Conservation (phyloP, 2,113 vertebrate species). For the Euleptes europaea region DNA sequence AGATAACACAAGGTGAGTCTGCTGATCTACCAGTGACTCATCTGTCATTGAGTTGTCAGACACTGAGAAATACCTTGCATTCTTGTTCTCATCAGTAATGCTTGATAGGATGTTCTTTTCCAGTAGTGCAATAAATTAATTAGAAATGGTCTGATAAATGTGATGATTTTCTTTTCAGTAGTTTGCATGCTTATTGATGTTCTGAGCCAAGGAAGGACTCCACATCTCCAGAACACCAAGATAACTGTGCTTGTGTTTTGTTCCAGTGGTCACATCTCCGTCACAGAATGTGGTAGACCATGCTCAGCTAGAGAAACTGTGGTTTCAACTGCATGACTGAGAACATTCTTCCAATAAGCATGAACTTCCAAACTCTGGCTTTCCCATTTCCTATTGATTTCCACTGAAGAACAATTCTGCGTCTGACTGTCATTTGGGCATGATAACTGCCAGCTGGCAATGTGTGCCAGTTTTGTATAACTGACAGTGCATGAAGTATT, state of each 20-base stretch:
- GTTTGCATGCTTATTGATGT: background rate
- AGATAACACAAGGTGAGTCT: too few species aligned
- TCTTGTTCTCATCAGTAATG: too few species aligned
- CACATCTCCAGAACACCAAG: background rate
- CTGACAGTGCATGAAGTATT: too few species aligned
- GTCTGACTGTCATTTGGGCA: background rate
- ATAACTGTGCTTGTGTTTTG: background rate
- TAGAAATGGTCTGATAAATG: too few species aligned
- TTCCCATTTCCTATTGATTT: background rate
- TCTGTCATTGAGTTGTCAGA: too few species aligned
- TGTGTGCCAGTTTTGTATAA: too few species aligned
- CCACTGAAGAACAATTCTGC: background rate
- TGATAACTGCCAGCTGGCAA: too few species aligned
- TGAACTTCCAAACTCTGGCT: background rate
- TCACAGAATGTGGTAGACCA: background rate
- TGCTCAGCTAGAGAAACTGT: background rate
- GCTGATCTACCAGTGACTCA: too few species aligned
- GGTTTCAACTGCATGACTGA: background rate
- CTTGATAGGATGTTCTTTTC: too few species aligned
- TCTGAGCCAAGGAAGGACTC: background rate
- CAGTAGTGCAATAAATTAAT: too few species aligned
- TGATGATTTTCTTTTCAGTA: background rate
- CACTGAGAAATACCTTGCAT: too few species aligned
- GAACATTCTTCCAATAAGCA: background rate
- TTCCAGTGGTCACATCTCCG: background rate